Conservation (phyloP, 2,797 vertebrate genomes). For the Leucoraja ocellata region DNA sequence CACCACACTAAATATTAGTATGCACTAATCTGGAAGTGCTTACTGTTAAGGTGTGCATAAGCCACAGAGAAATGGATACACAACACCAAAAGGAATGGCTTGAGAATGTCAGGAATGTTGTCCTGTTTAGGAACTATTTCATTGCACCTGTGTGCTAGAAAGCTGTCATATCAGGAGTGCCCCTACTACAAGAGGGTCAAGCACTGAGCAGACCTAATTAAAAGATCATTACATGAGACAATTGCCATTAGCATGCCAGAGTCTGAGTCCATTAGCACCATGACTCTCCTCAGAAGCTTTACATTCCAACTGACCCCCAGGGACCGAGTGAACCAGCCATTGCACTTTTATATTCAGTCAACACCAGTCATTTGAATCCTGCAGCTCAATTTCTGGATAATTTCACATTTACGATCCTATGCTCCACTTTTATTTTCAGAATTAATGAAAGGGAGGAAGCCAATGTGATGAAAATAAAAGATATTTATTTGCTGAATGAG, state of each 20-base stretch:
- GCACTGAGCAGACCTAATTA: constrained; percentile 89
- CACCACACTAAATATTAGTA: not conserved
- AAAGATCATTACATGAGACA: constrained; percentile 93
- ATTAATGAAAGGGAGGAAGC: constrained; percentile 56
- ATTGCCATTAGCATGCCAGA: constrained; percentile 84
- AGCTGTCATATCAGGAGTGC: constrained; percentile 62
- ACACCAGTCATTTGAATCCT: constrained; percentile 51
- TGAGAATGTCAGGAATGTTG: constrained; percentile 67
- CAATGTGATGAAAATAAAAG: not conserved
- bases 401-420: constrained; percentile 63
- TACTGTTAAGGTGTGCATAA: not conserved
- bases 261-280: constrained; percentile 78
- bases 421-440: constrained; percentile 59
- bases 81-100: constrained; percentile 51
- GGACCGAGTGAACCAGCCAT: constrained; percentile 52
- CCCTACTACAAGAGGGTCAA: constrained; percentile 84
- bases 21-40: not conserved
- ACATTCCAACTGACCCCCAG: constrained; percentile 66
- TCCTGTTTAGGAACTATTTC: constrained; percentile 63
- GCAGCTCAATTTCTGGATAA: constrained; percentile 61
- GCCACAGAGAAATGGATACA: not conserved
- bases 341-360: constrained; percentile 52
- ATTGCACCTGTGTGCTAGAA: constrained; percentile 72
- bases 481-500: not conserved
- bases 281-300: constrained; percentile 66